A percentile compares a stretch with the other conserved stretches of the same genome.
Evolutionary conservation across 2,888 invertebrate species (phyloP).

Genomic region (Lochmaea capreae): DNA sequence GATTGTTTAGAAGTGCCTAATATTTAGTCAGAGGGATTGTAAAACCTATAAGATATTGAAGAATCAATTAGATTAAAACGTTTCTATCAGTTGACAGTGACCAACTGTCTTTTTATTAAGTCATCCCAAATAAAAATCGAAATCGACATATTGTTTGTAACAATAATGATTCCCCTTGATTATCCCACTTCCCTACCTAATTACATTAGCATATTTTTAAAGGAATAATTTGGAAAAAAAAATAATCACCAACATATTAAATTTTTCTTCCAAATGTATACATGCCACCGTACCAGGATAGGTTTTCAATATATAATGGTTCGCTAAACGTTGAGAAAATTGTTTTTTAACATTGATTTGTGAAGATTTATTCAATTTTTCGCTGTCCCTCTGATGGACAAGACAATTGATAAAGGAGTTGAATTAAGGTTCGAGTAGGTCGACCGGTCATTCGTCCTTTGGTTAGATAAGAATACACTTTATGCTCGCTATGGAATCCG

Average conservation of each 20-base stretch:
- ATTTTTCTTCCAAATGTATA: slow-evolving; percentile 6
- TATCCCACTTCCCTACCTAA: slow-evolving; percentile 31
- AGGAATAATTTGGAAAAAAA: background rate
- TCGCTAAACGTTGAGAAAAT: slow-evolving; percentile 25
- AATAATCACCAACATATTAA: too few relatives aligned
- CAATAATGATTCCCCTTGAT: slow-evolving; percentile 22
- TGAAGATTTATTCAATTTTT: slow-evolving; percentile 52
- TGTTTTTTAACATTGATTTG: slow-evolving; percentile 30
- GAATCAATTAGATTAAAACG: slow-evolving; percentile 29
- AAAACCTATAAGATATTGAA: slow-evolving; percentile 28
- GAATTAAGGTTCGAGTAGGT: slow-evolving; percentile 67
- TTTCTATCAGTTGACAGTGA: slow-evolving; percentile 34
- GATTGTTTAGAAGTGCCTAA: slow-evolving; percentile 19
- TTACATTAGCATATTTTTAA: slow-evolving; percentile 17
- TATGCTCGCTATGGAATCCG: slow-evolving; percentile 67
- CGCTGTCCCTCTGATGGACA: slow-evolving; percentile 60
- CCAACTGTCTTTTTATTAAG: slow-evolving; percentile 30
- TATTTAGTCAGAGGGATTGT: slow-evolving; percentile 26
- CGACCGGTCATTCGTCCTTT: slow-evolving; percentile 68
- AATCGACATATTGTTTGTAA: slow-evolving; percentile 12
- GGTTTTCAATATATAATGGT: slow-evolving; percentile 19
- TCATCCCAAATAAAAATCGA: slow-evolving; percentile 30
- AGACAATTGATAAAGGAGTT: slow-evolving; percentile 65
- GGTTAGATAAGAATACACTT: slow-evolving; percentile 68
- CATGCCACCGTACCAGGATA: slow-evolving; percentile 27